Percentiles rank a stretch among this genome's conserved stretches.
phyloP scores from a whole-genome alignment of 2,888 invertebrate genomes.

The Dryococelus australis region DNA sequence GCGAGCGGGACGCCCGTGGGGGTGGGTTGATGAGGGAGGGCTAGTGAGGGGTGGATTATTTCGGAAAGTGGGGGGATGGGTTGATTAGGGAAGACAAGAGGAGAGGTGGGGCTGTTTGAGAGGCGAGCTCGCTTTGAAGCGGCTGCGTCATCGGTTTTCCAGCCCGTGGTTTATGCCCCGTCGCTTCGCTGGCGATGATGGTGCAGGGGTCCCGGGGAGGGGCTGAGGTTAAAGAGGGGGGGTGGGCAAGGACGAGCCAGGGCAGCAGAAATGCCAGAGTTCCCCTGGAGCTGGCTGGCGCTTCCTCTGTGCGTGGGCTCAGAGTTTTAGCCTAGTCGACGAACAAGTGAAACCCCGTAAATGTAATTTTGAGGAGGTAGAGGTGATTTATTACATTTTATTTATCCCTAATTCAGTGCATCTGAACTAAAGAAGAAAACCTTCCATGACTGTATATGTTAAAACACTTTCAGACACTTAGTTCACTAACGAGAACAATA shows the following conservation, averaged over 20 bases:
- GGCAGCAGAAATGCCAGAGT: not conserved
- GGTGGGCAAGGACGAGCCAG: not conserved
- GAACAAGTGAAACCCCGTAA: too few relatives aligned
- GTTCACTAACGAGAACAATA: too few relatives aligned
- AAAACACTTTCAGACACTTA: too few relatives aligned
- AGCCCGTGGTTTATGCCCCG: slow-evolving; percentile 3
- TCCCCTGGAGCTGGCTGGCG: too few relatives aligned
- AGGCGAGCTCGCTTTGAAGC: slow-evolving; percentile 12
- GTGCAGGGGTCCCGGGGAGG: not conserved
- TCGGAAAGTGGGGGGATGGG: not conserved
- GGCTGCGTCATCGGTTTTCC: slow-evolving; percentile 12
- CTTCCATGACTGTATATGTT: too few relatives aligned
- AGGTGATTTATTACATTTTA: too few relatives aligned
- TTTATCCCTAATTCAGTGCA: too few relatives aligned
- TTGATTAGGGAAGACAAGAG: slow-evolving; percentile 55
- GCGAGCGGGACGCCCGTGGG: not conserved
- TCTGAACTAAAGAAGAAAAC: too few relatives aligned
- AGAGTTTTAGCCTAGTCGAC: too few relatives aligned
- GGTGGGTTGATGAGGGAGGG: not conserved
- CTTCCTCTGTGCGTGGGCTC: too few relatives aligned
- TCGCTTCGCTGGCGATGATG: not conserved
- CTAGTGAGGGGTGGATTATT: too few relatives aligned
- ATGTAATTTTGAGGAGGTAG: too few relatives aligned
- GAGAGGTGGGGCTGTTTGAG: slow-evolving; percentile 52
- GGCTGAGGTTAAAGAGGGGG: not conserved